A percentile compares a stretch with the other conserved stretches of the same genome.
phyloP scores from a whole-genome alignment of 2,888 invertebrate genomes.

The Sympetrum striolatum region DNA sequence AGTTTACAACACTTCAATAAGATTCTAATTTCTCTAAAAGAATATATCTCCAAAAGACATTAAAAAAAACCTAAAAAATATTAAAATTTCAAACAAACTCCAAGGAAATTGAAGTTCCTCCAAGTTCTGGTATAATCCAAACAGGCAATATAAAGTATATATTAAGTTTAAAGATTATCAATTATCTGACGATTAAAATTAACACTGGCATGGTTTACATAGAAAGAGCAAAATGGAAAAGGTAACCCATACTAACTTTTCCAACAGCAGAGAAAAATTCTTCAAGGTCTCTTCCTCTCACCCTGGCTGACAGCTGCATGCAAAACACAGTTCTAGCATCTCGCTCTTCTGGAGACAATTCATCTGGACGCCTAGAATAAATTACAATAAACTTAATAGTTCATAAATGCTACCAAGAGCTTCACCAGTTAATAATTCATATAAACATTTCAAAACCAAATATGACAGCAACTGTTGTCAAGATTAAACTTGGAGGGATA shows the following conservation, averaged over 20 bases:
- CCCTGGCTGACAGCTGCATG: conserved; percentile 96
- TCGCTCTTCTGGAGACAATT: conserved; percentile 93
- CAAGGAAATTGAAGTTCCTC: too few relatives aligned
- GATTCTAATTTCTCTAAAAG: too few relatives aligned
- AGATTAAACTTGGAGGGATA: too few relatives aligned
- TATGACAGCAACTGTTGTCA: too few relatives aligned
- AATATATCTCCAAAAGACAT: too few relatives aligned
- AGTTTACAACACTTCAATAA: too few relatives aligned
- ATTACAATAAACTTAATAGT: background rate
- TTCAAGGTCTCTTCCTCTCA: conserved; percentile 92
- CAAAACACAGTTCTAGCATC: conserved; percentile 99
- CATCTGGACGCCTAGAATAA: conserved; percentile 59
- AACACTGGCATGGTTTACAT: too few relatives aligned
- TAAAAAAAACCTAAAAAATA: too few relatives aligned
- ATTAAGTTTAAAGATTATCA: background rate
- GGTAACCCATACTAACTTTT: conserved; percentile 68
- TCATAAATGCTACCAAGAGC: too few relatives aligned
- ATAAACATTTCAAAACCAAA: too few relatives aligned
- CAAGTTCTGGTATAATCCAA: background rate
- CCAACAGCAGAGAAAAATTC: conserved; percentile 99
- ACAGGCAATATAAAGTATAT: background rate
- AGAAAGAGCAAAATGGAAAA: background rate
- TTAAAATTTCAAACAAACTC: too few relatives aligned
- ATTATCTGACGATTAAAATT: background rate
- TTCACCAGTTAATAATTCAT: too few relatives aligned